These are phyloP conservation scores for Bedellia somnulentella DNA, from an alignment of 2,888 invertebrate genomes.

Conservation along the genomic window DNA sequence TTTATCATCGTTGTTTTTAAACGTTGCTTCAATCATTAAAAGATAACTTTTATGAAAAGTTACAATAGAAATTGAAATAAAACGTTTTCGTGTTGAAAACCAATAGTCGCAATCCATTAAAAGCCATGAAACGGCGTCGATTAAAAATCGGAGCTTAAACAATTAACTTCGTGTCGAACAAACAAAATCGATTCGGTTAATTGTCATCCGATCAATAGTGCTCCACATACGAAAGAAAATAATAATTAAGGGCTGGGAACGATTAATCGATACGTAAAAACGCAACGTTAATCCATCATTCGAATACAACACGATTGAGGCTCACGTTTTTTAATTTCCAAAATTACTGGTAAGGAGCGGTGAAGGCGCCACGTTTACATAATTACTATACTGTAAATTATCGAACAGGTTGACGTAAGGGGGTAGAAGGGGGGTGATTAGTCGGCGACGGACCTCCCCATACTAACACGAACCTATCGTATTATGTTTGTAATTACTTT, in stretches of 20 bases:
- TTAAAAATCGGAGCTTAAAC: constrained; percentile 53
- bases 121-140: constrained; percentile 38
- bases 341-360: constrained; percentile 40
- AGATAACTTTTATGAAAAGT: no score
- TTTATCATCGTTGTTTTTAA: no score
- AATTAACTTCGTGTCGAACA: constrained; percentile 60
- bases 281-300: constrained; percentile 59
- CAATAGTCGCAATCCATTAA: constrained; percentile 47
- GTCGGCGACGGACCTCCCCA: constrained; percentile 19
- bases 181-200: constrained; percentile 59
- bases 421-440: constrained; percentile 19
- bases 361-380: constrained; percentile 42
- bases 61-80: no score
- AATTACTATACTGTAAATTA: constrained; percentile 54
- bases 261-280: constrained; percentile 60
- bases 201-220: constrained; percentile 58
- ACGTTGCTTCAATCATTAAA: no score
- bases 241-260: constrained; percentile 59
- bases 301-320: constrained; percentile 54
- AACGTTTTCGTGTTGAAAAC: constrained; percentile 26
- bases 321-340: constrained; percentile 59
- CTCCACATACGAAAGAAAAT: constrained; percentile 56
- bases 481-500: constrained; percentile 58
- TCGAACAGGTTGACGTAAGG: constrained; percentile 26
- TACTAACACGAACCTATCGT: constrained; percentile 41